A percentile compares a stretch with the other conserved stretches of the same genome.
phyloP scores from a whole-genome alignment of 1,140 invertebrate genomes.

The Pogonus chalceus region DNA sequence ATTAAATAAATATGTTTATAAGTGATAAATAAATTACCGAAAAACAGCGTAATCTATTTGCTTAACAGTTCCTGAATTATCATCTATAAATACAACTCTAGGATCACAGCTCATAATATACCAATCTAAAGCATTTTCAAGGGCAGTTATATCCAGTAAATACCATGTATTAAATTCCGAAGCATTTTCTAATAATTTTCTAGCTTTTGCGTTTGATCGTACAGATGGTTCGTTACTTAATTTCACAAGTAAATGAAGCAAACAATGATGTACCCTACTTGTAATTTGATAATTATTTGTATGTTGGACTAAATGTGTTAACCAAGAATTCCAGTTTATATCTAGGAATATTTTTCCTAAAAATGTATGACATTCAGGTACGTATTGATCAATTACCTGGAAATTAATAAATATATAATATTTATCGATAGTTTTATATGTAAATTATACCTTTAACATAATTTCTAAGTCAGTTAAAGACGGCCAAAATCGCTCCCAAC shows the following conservation, averaged over 20 bases:
- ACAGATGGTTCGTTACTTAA: conserved; percentile 61
- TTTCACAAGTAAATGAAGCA: conserved; percentile 57
- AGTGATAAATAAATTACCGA: conserved; percentile 23
- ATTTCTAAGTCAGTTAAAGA: conserved; percentile 56
- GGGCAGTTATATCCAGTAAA: conserved; percentile 50
- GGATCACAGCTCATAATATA: conserved; percentile 68
- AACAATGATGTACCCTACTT: conserved; percentile 41
- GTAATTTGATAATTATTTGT: conserved; percentile 31
- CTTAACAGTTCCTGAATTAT: conserved; percentile 27
- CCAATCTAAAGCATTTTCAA: conserved; percentile 64
- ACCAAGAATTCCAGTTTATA: conserved; percentile 47
- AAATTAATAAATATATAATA: not conserved
- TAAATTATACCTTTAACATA: conserved; percentile 50
- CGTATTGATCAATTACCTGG: conserved; percentile 50
- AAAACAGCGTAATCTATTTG: conserved; percentile 35
- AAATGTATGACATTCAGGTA: conserved; percentile 62
- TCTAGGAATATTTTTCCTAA: conserved; percentile 58
- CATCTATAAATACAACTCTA: conserved; percentile 48
- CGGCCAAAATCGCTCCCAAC: conserved; percentile 64
- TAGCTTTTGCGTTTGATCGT: conserved; percentile 33
- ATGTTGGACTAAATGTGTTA: conserved; percentile 32
- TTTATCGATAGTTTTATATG: not conserved
- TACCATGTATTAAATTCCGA: conserved; percentile 57
- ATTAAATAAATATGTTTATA: not conserved
- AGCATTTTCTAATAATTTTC: conserved; percentile 47